phyloP scores from a whole-genome alignment of 1,140 invertebrate species.

The Drosophila sp. region DNA sequence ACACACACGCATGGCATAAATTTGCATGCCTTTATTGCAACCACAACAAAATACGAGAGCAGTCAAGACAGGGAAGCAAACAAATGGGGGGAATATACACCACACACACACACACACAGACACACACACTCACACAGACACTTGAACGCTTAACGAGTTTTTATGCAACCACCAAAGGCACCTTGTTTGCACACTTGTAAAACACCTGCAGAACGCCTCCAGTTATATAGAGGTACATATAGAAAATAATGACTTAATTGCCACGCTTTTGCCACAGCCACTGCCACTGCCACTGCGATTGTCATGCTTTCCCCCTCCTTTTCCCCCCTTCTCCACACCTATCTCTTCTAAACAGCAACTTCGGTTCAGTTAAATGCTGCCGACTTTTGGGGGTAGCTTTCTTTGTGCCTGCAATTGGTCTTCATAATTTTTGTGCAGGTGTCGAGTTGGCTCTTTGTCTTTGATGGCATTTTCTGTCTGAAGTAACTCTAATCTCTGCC shows the following conservation, averaged over 20 bases:
- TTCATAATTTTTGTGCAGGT: constrained; percentile 73
- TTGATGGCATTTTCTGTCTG: constrained; percentile 63
- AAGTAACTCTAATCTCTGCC: constrained; percentile 73
- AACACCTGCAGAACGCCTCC: constrained; percentile 70
- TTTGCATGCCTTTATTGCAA: constrained; percentile 80
- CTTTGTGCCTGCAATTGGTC: constrained; percentile 48
- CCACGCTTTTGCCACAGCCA: constrained; percentile 42
- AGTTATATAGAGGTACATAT: constrained; percentile 38
- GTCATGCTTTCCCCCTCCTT: background rate
- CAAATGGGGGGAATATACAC: constrained; percentile 32
- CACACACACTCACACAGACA: constrained; percentile 10
- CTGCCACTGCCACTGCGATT: background rate
- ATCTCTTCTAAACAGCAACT: background rate
- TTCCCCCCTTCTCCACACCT: constrained; percentile 1
- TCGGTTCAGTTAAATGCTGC: constrained; percentile 19
- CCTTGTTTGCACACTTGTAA: constrained; percentile 77
- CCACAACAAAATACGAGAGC: constrained; percentile 47
- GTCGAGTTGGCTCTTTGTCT: constrained; percentile 70
- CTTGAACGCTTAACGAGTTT: constrained; percentile 33
- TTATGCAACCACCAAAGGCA: constrained; percentile 68
- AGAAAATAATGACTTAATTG: constrained; percentile 79
- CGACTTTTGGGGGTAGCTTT: constrained; percentile 12
- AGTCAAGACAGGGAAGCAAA: constrained; percentile 40
- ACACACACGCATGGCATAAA: constrained; percentile 52
- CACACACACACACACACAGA: constrained; percentile 30